Base-by-base conservation (phyloP, 2,888 invertebrate genomes). In the Siphlonurus alternatus region DNA sequence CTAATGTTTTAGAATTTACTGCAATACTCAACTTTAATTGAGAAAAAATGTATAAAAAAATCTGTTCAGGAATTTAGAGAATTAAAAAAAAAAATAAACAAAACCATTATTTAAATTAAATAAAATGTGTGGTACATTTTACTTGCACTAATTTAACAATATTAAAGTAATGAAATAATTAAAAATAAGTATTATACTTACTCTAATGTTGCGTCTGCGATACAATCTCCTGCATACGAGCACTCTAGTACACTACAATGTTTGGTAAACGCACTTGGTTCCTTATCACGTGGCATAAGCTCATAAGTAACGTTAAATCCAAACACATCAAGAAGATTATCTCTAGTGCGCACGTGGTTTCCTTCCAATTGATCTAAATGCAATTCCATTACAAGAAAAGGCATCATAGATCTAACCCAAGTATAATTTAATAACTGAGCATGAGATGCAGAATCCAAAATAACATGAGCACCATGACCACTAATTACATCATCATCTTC, bases 241-340 rank as follows among this genome's bases (percentile, higher is more conserved):
- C 93, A 94, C 70, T 86, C 85, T 68, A 85, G 81, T 65, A 89
- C 86, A 66, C 88, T 88, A 75, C 93, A 93, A 20, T 66, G 66
- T 56, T 56, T 56, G 7, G 56, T 10, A 22, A 56, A 22, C 20
- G 7, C 19, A 7, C 7, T 22, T 18, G n/a, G n/a, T 22, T 56
- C 56, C 20, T 56, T 56, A 54, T 66, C 66, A 61, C 70, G 66
- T 3, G 69, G 67, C 22, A 67, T 66, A 69, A 93, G 86, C 73
- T 93, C 90, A 74, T 93, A 94, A 24, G 93, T 94, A 70, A 93
- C 85, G 77, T 95, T 94, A 78, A 95, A 93, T 18, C 94, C 94
- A 73, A 88, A 93, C 54, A 93, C 90, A 67, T 92, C 87, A 66
- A 93, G 79, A 25, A 93, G 80, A 64, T 87, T 84, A 72, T 88